phyloP scores from a whole-genome alignment of 2,113 vertebrate species.

The Octodon degus region DNA sequence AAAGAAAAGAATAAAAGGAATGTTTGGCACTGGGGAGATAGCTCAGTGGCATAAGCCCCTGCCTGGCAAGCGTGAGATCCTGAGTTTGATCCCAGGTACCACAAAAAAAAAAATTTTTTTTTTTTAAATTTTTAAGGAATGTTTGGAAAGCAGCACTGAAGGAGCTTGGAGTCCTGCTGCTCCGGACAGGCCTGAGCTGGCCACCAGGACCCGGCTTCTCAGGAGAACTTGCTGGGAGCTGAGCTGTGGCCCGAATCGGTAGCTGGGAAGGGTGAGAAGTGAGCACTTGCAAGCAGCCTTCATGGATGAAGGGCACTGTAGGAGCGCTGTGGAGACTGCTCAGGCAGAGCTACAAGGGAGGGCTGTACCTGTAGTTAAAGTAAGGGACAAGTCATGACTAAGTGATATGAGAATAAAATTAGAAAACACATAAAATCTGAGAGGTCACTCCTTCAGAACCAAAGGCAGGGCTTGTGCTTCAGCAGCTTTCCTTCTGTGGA shows the following conservation, averaged over 20 bases:
- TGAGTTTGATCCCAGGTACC: too few relatives aligned
- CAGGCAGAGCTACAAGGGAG: background rate
- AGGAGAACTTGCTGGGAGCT: background rate
- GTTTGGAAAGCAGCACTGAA: background rate
- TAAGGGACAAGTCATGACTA: background rate
- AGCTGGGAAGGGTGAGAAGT: background rate
- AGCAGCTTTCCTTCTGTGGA: background rate
- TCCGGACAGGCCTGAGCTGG: background rate
- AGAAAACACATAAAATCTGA: constrained; percentile 18
- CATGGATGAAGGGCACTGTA: background rate
- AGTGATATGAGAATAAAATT: background rate
- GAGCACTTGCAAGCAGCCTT: background rate
- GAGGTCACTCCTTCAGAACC: background rate
- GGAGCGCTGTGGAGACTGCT: background rate
- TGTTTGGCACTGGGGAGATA: too few relatives aligned
- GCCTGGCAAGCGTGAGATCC: too few relatives aligned
- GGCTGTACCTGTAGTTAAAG: background rate
- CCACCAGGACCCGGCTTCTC: background rate
- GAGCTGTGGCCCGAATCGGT: background rate
- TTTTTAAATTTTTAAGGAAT: too few relatives aligned
- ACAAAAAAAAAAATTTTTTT: background rate
- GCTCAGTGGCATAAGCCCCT: too few relatives aligned
- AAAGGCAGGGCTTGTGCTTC: background rate
- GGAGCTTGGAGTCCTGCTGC: background rate
- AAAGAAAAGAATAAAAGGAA: background rate